Percentiles rank a stretch among this genome's conserved stretches.
Conservation (phyloP, 2,113 vertebrate species). For the Hipposideros armiger region DNA sequence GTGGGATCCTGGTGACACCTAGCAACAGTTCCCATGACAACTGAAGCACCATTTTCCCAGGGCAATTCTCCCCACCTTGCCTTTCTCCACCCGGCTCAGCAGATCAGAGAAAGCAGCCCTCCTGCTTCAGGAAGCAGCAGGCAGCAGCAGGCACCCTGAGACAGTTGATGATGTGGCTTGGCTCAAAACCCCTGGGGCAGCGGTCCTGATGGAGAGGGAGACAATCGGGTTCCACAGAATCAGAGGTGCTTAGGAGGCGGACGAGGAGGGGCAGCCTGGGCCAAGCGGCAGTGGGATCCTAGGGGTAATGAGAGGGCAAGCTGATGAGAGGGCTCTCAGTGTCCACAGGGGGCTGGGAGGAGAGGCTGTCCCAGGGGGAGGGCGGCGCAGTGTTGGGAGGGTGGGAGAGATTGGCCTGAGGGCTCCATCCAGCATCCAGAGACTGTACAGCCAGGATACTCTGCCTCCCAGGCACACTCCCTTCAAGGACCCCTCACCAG, state of each 20-base stretch:
- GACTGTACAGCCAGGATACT: background rate
- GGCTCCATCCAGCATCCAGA: background rate
- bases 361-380: background rate
- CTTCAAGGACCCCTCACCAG: background rate
- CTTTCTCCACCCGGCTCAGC: conserved; percentile 60
- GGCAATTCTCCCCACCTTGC: background rate
- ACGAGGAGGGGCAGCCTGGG: background rate
- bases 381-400: background rate
- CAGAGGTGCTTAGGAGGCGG: background rate
- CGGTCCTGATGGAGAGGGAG: conserved; percentile 52
- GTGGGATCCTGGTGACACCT: conserved; percentile 36
- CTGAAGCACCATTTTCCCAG: conserved; percentile 59
- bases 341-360: background rate
- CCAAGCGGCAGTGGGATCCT: background rate
- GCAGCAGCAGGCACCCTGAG: background rate
- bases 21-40: conserved; percentile 78
- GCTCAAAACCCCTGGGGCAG: background rate
- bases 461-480: background rate
- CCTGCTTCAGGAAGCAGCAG: background rate
- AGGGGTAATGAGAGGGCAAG: background rate
- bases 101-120: background rate
- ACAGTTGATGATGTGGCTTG: background rate
- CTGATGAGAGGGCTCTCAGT: background rate
- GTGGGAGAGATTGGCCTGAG: background rate
- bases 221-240: conserved; percentile 12